phyloP scores from a whole-genome alignment of 1,140 invertebrate genomes.

The Drosophila murphyi region DNA sequence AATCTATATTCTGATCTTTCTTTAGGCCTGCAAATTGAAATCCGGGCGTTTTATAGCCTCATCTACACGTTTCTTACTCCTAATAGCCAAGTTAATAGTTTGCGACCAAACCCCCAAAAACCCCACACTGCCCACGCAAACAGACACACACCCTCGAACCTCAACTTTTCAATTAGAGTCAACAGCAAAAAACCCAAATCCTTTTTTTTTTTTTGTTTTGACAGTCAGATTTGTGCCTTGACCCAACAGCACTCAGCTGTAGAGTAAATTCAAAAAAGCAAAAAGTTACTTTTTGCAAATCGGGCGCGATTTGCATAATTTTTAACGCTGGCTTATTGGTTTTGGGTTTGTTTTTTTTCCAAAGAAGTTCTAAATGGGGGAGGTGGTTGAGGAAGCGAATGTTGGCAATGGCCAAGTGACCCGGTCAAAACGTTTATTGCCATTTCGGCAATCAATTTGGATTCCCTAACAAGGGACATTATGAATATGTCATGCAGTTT shows the following conservation, averaged over 20 bases:
- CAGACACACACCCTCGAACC: no score
- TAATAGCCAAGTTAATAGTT: conserved; percentile 33
- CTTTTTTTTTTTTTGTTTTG: conserved; percentile 53
- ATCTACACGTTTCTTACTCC: neutral
- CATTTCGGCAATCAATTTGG: conserved; percentile 48
- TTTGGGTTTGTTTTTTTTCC: conserved; percentile 60
- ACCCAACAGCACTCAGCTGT: conserved; percentile 31
- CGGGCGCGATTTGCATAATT: conserved; percentile 73
- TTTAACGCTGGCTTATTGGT: conserved; percentile 76
- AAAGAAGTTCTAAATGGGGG: conserved; percentile 25
- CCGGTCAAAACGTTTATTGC: conserved; percentile 65
- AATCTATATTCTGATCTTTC: neutral
- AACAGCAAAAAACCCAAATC: conserved; percentile 42
- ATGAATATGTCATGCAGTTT: neutral
- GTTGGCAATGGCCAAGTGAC: conserved; percentile 54
- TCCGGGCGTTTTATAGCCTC: conserved; percentile 9
- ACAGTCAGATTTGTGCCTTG: conserved; percentile 67
- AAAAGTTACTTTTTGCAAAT: conserved; percentile 73
- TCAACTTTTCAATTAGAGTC: conserved; percentile 74
- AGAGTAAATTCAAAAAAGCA: conserved; percentile 9
- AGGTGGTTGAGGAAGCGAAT: conserved; percentile 35
- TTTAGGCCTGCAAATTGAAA: neutral
- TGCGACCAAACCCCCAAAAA: no score
- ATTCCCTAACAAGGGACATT: neutral
- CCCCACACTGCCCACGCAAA: no score